These are phyloP conservation scores for Eurypyga helias DNA, from an alignment of 2,113 vertebrate species.

Conservation along the genomic window DNA sequence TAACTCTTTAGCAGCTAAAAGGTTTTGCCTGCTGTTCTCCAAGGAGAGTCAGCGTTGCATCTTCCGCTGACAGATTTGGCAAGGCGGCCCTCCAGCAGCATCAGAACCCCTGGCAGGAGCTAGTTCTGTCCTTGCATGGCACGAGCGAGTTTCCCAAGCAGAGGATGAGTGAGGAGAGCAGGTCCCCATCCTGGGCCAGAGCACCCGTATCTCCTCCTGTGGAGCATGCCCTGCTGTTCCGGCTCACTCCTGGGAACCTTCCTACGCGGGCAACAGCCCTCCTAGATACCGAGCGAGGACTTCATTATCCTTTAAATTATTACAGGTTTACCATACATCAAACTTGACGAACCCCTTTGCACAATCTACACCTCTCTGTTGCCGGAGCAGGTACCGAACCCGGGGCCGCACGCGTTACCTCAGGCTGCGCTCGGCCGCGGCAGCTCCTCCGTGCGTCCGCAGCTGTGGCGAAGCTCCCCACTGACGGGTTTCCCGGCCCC, in stretches of 20 bases:
- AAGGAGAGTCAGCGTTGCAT: background rate
- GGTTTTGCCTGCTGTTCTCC: background rate
- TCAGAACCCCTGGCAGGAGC: background rate
- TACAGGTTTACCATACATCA: background rate
- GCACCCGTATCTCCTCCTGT: background rate
- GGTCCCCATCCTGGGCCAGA: too few relatives aligned
- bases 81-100: background rate
- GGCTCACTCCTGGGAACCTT: background rate
- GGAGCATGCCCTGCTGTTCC: background rate
- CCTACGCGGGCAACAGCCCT: background rate
- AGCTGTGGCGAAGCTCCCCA: background rate
- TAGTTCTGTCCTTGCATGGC: background rate
- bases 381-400: background rate
- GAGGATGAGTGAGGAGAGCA: rapidly evolving
- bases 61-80: background rate
- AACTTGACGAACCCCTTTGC: background rate
- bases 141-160: rapidly evolving
- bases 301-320: background rate
- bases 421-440: background rate
- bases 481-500: background rate
- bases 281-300: background rate
- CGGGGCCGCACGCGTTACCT: rapidly evolving
- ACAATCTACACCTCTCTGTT: too few relatives aligned
- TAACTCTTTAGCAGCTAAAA: constrained; percentile 23
- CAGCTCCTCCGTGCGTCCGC: rapidly evolving